A percentile compares a stretch with the other conserved stretches of the same genome.
Evolutionary conservation across 2,888 invertebrate species (phyloP).

Genomic region (Polyommatus icarus): DNA sequence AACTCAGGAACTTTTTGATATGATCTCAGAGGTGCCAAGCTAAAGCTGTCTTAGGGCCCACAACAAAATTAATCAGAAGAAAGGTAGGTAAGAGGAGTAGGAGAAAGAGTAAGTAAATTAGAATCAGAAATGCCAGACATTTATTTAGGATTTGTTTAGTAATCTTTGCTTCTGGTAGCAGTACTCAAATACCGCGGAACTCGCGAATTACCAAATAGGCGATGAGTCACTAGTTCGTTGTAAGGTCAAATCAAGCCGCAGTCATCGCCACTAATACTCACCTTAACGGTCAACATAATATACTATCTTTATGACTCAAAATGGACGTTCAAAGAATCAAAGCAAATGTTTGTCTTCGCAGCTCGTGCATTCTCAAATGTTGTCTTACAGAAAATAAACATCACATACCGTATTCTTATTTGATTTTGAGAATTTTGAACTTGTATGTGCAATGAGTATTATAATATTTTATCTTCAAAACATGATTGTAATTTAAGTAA

Average conservation of each 20-base stretch:
- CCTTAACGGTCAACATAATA: conserved; percentile 33
- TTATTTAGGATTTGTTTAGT: background rate
- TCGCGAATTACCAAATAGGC: background rate
- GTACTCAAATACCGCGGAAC: background rate
- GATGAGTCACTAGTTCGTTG: conserved; percentile 10
- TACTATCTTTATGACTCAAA: conserved; percentile 41
- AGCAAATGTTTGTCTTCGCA: conserved; percentile 41
- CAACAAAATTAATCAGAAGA: no score
- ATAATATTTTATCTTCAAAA: background rate
- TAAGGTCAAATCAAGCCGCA: conserved; percentile 12
- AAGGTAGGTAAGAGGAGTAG: no score
- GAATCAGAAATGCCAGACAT: no score
- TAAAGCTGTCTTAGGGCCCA: no score
- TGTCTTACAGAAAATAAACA: conserved; percentile 34
- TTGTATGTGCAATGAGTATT: background rate
- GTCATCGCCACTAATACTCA: background rate
- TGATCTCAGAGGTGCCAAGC: no score
- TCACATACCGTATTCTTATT: background rate
- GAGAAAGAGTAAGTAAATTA: no score
- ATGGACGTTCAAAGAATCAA: conserved; percentile 38
- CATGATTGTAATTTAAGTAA: background rate
- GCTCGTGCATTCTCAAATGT: conserved; percentile 37
- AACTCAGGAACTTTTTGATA: no score
- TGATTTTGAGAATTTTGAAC: background rate
- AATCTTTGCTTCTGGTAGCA: background rate